These are phyloP conservation scores for Neosalanx taihuensis DNA, from an alignment of 2,797 vertebrate species.

Conservation along the genomic window DNA sequence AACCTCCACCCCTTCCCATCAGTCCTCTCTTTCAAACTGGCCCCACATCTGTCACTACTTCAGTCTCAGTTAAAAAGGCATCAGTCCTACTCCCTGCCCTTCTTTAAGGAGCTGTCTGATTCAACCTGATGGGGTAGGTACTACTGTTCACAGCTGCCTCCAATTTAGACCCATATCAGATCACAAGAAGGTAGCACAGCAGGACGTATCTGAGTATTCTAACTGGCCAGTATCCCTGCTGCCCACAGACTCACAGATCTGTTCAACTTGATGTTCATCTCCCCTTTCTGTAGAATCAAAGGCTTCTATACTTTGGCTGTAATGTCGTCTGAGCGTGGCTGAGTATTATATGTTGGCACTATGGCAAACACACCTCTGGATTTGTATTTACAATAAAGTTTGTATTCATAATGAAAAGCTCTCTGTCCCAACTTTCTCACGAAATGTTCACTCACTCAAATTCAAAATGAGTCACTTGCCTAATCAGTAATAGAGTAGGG, in stretches of 20 bases:
- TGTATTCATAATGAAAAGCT: not conserved
- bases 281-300: not conserved
- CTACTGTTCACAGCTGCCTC: too few species aligned
- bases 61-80: not conserved
- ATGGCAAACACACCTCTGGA: not conserved
- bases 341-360: not conserved
- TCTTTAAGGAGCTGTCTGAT: not conserved
- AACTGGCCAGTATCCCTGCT: too few species aligned
- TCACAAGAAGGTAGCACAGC: too few species aligned
- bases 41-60: not conserved
- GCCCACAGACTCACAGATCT: too few species aligned
- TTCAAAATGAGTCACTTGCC: too few species aligned
- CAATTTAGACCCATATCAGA: too few species aligned
- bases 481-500: too few species aligned
- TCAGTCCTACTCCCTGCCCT: not conserved
- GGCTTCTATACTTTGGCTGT: too few species aligned
- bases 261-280: too few species aligned
- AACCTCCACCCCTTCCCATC: not conserved
- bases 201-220: too few species aligned
- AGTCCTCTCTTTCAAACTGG: not conserved
- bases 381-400: slow-evolving; percentile 4
- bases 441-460: not conserved
- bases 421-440: not conserved
- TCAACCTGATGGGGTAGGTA: not conserved
- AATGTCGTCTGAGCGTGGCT: not conserved